Conservation (phyloP, 2,113 vertebrate genomes). For the Nyctibius bracteatus region DNA sequence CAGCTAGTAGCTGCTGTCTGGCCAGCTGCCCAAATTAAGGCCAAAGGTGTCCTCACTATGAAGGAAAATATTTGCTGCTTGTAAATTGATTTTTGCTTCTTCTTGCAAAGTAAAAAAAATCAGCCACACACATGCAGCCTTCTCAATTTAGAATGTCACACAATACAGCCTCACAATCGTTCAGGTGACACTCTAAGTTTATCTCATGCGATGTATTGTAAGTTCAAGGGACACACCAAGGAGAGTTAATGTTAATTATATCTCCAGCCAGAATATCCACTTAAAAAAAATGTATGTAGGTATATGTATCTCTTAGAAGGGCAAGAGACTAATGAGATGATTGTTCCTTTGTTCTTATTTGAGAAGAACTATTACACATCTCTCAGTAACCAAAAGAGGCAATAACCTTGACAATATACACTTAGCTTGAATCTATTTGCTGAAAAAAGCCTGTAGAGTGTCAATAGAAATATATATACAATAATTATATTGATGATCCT, state of each 20-base stretch:
- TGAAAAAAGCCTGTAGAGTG: not conserved
- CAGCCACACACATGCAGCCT: not conserved
- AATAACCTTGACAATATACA: constrained; percentile 10
- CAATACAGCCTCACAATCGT: not conserved
- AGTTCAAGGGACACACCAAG: constrained; percentile 30
- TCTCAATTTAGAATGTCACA: constrained; percentile 60
- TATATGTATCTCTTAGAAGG: not conserved
- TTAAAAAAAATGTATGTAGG: not conserved
- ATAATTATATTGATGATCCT: not conserved
- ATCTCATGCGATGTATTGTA: not conserved
- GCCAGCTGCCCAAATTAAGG: constrained; percentile 58
- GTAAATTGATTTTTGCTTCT: constrained; percentile 63
- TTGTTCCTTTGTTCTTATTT: not conserved
- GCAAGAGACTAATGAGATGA: not conserved
- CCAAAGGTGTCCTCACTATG: constrained; percentile 44
- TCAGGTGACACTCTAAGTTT: constrained; percentile 30
- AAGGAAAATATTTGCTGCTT: constrained; percentile 60
- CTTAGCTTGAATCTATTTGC: not conserved
- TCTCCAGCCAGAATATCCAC: constrained; percentile 6
- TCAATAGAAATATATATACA: not conserved
- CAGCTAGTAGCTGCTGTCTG: constrained; percentile 43
- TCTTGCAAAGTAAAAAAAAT: not conserved
- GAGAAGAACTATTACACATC: not conserved
- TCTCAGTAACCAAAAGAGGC: not conserved
- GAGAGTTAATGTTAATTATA: constrained; percentile 46